Base-by-base conservation (phyloP, 2,888 invertebrate species). In the Gymnocheta viridis region DNA sequence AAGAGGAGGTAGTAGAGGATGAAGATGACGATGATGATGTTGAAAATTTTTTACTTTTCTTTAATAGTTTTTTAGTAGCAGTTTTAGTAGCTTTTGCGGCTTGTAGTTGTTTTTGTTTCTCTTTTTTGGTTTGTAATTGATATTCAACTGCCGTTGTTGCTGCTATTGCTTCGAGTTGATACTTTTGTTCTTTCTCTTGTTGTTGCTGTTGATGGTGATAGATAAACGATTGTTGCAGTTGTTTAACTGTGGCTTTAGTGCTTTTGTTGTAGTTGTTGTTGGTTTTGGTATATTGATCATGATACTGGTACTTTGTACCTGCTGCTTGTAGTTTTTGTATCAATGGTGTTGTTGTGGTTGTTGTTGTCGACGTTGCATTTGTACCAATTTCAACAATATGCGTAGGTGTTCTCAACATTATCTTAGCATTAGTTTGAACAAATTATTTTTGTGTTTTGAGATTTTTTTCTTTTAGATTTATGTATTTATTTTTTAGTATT, bases 331-430 rank as follows among this genome's bases (percentile, higher is more conserved):
- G 64, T 69, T 86, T 84, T 82, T 86, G 80, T 83, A 86, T 82
- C 58, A 85, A 74, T 76, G 86, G 86, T 72, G 56, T 47, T 76
- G 87, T 76, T 73, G 66, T 86, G 62, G 70, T 87, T 67, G 66
- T 82, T 77, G 86, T 85, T 82, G 87, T 78, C 12, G 41, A 41
- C 44, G 79, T 79, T 79, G 47, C 56, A 86, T 89, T 88, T 86
- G 90, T 89, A 89, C 92, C 91, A 87, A 92, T 91, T 89, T 91
- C 92, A 89, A 92, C 90, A 88, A 92, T 89, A 88, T 92, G 92
- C 89, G 92, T 93, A 92, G 92, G 93, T 89, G 92, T 92, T 92
- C 91, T 93, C 92, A 91, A 93, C 93, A 92, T 91, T 90, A 91
- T 86, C 87, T 87, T 69, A 72, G 74, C 83, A 82, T 74, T 85